Percentiles rank a stretch among this genome's conserved stretches.
These are phyloP conservation scores for Ophion costatus DNA, from an alignment of 2,888 invertebrate species.

Conservation along the genomic window DNA sequence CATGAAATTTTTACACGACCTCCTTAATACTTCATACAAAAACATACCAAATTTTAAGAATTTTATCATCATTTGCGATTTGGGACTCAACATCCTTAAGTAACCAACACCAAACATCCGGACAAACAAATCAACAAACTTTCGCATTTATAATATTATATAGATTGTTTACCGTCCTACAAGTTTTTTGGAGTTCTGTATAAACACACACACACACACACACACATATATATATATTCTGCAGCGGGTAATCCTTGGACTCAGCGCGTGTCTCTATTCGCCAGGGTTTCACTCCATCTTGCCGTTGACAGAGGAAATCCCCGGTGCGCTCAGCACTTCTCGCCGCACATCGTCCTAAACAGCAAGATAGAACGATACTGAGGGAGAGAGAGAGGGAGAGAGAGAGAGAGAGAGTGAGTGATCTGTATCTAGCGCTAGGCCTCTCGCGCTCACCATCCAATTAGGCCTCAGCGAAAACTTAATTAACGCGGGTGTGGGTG, in stretches of 20 bases:
- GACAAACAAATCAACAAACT: too few relatives aligned
- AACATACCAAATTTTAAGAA: too few relatives aligned
- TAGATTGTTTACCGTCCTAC: background rate
- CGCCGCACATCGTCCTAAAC: constrained; percentile 72
- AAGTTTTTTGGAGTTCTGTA: too few relatives aligned
- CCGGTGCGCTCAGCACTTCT: constrained; percentile 71
- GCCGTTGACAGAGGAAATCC: constrained; percentile 83
- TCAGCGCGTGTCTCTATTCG: constrained; percentile 82
- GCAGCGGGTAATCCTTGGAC: constrained; percentile 79
- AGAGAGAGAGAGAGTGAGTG: constrained; percentile 24
- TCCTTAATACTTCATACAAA: too few relatives aligned
- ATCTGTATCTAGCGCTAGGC: constrained; percentile 61
- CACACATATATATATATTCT: background rate
- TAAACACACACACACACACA: too few relatives aligned
- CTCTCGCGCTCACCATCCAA: constrained; percentile 74
- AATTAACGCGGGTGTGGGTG: constrained; percentile 74
- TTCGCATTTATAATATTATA: too few relatives aligned
- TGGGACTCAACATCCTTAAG: too few relatives aligned
- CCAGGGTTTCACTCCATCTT: constrained; percentile 83
- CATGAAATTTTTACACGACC: too few relatives aligned
- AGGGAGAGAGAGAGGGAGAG: constrained; percentile 18
- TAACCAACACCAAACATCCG: too few relatives aligned
- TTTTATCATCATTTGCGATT: too few relatives aligned
- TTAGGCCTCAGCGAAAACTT: constrained; percentile 79
- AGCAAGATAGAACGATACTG: constrained; percentile 17